phyloP scores from a whole-genome alignment of 2,797 vertebrate species.

The Lagorchestes hirsutus region DNA sequence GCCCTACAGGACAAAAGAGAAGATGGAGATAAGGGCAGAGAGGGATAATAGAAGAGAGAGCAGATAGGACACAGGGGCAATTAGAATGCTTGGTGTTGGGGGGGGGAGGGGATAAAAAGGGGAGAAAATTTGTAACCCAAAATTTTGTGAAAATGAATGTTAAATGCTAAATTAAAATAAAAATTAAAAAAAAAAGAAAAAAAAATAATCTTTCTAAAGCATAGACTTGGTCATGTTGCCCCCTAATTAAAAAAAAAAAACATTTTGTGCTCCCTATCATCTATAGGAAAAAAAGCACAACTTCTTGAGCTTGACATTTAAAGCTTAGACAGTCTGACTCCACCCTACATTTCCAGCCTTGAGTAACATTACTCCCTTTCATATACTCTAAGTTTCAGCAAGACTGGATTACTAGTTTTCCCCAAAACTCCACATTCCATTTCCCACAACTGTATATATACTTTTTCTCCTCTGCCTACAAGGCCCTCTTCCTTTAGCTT shows the following conservation, averaged over 20 bases:
- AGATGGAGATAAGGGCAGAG: no score
- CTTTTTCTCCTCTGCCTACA: background rate
- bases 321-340: background rate
- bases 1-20: no score
- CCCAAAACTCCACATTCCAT: background rate
- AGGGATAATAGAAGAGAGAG: no score
- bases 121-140: no score
- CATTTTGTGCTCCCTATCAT: background rate
- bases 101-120: no score
- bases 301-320: background rate
- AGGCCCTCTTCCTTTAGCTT: background rate
- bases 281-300: background rate
- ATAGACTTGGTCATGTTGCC: background rate
- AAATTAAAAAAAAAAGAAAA: no score
- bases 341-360: background rate
- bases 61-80: no score
- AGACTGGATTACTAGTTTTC: background rate
- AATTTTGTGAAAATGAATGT: no score
- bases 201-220: no score
- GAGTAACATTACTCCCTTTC: background rate
- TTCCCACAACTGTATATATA: background rate
- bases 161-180: no score
- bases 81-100: no score
- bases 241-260: background rate
- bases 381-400: background rate